Percentiles rank a stretch among this genome's conserved stretches.
Conservation (phyloP, 1,140 invertebrate species). For the Cepaea nemoralis region DNA sequence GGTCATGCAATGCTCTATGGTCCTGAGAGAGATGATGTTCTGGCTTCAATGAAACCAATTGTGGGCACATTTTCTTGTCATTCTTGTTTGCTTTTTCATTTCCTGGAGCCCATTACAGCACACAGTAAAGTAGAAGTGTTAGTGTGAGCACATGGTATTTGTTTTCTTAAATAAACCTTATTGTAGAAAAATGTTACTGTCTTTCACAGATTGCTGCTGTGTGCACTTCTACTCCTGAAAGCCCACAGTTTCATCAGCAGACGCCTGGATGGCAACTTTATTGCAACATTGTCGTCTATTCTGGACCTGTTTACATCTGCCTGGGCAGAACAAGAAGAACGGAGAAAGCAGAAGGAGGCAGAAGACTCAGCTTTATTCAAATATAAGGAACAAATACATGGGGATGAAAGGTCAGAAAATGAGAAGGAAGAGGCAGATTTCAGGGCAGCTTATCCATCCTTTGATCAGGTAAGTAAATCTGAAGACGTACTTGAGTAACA, state of each 20-base stretch:
- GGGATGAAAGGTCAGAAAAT: constrained; percentile 78
- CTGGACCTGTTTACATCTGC: constrained; percentile 73
- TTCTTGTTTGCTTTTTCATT: too few species aligned
- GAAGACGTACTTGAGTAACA: background rate
- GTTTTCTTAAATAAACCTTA: too few species aligned
- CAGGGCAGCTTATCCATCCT: constrained; percentile 82
- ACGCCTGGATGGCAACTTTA: constrained; percentile 50
- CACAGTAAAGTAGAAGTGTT: too few species aligned
- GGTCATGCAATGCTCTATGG: too few species aligned
- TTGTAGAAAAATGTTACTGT: too few species aligned
- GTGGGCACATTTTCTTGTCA: too few species aligned
- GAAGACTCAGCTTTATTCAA: constrained; percentile 87
- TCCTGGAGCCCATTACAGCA: too few species aligned
- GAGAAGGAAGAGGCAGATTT: constrained; percentile 81
- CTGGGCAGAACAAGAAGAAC: constrained; percentile 84
- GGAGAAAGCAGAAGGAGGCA: constrained; percentile 78
- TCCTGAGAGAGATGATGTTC: too few species aligned
- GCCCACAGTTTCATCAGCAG: constrained; percentile 52
- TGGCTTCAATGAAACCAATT: too few species aligned
- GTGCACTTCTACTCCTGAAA: constrained; percentile 51
- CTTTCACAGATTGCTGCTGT: constrained; percentile 60
- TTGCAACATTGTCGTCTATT: constrained; percentile 52
- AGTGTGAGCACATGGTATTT: too few species aligned
- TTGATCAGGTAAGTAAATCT: constrained; percentile 74
- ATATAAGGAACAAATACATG: constrained; percentile 76